A percentile compares a stretch with the other conserved stretches of the same genome.
Conservation (phyloP, 2,797 vertebrate genomes). For the Mareca penelope region DNA sequence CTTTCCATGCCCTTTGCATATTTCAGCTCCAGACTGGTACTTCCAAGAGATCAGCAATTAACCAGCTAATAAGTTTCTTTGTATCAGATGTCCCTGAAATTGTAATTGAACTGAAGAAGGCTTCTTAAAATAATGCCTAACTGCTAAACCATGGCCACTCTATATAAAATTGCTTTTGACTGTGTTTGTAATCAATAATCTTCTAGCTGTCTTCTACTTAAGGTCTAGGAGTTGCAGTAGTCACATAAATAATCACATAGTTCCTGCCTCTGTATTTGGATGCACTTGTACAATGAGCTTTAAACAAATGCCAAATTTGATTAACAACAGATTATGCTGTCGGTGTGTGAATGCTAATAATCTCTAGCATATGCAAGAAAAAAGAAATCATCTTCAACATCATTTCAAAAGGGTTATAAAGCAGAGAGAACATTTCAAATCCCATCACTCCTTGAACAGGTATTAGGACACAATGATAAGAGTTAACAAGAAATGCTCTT, state of each 20-base stretch:
- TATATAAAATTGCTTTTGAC: background rate
- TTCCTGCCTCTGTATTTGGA: background rate
- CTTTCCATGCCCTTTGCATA: background rate
- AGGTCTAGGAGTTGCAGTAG: background rate
- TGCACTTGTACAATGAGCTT: background rate
- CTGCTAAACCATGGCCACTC: background rate
- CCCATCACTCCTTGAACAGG: background rate
- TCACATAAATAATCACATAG: background rate
- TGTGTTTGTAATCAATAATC: background rate
- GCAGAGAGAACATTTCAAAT: background rate
- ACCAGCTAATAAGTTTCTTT: background rate
- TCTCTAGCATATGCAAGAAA: background rate
- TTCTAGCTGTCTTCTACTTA: background rate
- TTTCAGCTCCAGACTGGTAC: background rate
- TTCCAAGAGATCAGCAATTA: conserved; percentile 26
- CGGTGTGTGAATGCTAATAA: conserved; percentile 8
- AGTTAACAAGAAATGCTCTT: conserved; percentile 7
- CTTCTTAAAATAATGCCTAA: background rate
- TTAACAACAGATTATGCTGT: background rate
- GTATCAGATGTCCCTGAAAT: background rate
- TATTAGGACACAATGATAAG: background rate
- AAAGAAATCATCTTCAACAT: background rate
- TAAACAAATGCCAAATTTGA: background rate
- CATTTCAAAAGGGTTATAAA: conserved; percentile 4
- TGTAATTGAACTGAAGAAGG: background rate